phyloP scores from a whole-genome alignment of 2,797 vertebrate species.

The Girardinus metallicus region DNA sequence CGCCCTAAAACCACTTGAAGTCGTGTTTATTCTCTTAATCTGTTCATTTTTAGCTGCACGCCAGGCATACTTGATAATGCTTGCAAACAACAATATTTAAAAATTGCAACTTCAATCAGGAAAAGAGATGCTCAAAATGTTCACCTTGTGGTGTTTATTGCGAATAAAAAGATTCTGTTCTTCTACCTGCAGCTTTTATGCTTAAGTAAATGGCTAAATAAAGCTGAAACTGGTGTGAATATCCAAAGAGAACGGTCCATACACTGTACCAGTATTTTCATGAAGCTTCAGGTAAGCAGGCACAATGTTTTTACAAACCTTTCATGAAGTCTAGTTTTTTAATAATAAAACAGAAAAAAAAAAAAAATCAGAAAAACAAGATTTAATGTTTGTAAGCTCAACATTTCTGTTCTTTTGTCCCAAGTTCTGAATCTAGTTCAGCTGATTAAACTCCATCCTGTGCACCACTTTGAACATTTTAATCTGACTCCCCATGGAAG shows the following conservation, averaged over 20 bases:
- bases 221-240: background rate
- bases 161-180: background rate
- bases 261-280: background rate
- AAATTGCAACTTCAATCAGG: background rate
- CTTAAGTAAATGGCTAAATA: background rate
- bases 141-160: background rate
- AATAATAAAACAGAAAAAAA: background rate
- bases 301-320: background rate
- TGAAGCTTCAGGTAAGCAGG: background rate
- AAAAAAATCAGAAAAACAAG: background rate
- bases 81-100: background rate
- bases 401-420: background rate
- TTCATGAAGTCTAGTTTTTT: background rate
- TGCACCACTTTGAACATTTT: background rate
- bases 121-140: background rate
- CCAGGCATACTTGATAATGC: background rate
- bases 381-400: background rate
- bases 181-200: background rate
- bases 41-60: background rate
- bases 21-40: background rate
- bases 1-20: background rate
- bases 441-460: background rate
- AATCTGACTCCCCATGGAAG: background rate
- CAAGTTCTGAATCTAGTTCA: background rate
- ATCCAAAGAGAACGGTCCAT: background rate